Percentiles rank a stretch among this genome's conserved stretches.
phyloP scores from a whole-genome alignment of 2,888 invertebrate species.

The Stomorhina lunata region DNA sequence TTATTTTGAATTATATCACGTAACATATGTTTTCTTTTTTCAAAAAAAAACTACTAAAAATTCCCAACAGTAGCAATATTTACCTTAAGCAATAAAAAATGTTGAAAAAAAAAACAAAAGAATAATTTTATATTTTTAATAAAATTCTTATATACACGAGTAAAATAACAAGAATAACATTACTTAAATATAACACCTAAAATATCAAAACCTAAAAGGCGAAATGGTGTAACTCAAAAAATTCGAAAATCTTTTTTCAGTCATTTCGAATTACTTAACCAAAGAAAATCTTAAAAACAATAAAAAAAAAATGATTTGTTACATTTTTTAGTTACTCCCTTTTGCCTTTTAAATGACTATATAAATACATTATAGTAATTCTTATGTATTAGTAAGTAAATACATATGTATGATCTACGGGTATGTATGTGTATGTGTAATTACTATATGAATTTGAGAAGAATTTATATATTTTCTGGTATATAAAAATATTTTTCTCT shows the following conservation, averaged over 20 bases:
- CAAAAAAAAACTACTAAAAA: neutral
- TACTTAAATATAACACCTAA: constrained; percentile 1
- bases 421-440: no score
- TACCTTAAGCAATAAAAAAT: constrained; percentile 9
- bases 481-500: constrained; percentile 36
- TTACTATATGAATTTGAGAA: no score
- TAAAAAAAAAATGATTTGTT: no score
- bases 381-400: neutral
- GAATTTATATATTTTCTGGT: no score
- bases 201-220: no score
- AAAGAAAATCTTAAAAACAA: no score
- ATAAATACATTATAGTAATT: no score
- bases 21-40: neutral
- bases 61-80: constrained; percentile 11
- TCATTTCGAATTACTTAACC: no score
- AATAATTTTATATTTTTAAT: neutral
- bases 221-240: no score
- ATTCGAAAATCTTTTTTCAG: no score
- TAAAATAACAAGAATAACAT: neutral
- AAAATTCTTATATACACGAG: neutral
- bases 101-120: neutral
- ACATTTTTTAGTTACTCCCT: no score
- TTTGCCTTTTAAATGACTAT: no score
- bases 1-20: neutral
- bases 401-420: neutral